Base-by-base conservation (phyloP, 2,113 vertebrate genomes). In the Thamnaconus septentrionalis region DNA sequence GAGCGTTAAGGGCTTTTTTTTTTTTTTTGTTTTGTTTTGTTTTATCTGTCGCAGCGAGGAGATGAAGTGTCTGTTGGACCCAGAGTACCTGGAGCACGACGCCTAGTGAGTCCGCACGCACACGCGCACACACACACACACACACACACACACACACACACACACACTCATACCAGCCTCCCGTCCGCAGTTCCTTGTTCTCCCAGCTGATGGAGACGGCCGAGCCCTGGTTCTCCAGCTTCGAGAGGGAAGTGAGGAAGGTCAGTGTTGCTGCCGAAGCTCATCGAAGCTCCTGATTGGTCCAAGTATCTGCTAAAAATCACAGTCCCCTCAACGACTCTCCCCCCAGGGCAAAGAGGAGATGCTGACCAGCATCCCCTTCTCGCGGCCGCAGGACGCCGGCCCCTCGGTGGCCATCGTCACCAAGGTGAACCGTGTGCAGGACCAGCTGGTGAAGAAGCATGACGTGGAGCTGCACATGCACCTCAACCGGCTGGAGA, bases 341-440 rank as follows among this genome's bases (percentile, higher is more conserved):
- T n/a, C n/a, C n/a, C 45, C 73, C 67, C 85, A 99, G 97, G 97
- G 96, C 8, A 98, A 95, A 73, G 96, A 98, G 56, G 92, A 95
- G 73, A 91, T 96, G 92, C 82, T 98, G 85, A 93, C 95, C 64
- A 95, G 95, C 74, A 94, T 94, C 61, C 97, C 97, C 0, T 99
- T 99, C 82, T 96, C 97, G 57, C 93, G 96, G 85, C 97, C 97
- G 0, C 97, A 99, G 83, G 97, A 99, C 69, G 64, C 93, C 0
- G 96, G 97, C 2, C 97, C 97, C 8, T 98, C 97, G 64, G 93
- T 99, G 80, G 97, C 96, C 84, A 93, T 99, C 85, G 97, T 99
- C 69, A 93, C 96, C 70, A 99, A 99, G 92, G 96, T 99, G 61
- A 99, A 99, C 89, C 95, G 97, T 57, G 97, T 99, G 89, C 96